Evolutionary conservation across 1,140 invertebrate species (phyloP).

Genomic region (Aethina tumida): DNA sequence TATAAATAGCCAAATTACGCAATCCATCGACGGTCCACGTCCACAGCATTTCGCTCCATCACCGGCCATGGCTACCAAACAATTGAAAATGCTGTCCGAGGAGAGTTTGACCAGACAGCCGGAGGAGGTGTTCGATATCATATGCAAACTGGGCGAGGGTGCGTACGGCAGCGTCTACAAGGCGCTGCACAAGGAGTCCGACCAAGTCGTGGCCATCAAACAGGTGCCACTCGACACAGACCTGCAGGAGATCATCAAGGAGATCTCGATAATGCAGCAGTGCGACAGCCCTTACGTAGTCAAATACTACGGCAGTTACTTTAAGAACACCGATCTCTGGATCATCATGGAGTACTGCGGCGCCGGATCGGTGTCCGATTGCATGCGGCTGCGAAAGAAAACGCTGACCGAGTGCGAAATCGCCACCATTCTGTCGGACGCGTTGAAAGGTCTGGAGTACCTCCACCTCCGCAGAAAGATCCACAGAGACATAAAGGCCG

Average conservation of each 20-base stretch:
- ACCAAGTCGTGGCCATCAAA: slow-evolving; percentile 96
- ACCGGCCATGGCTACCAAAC: slow-evolving; percentile 44
- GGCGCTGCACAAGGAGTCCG: slow-evolving; percentile 94
- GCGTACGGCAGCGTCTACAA: slow-evolving; percentile 60
- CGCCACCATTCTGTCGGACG: slow-evolving; percentile 89
- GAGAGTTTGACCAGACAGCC: slow-evolving; percentile 91
- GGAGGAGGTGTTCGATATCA: slow-evolving; percentile 97
- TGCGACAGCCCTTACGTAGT: slow-evolving; percentile 98
- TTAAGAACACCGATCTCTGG: slow-evolving; percentile 98
- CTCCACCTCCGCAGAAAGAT: slow-evolving; percentile 93
- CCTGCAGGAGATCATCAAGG: slow-evolving; percentile 99
- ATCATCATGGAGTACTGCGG: slow-evolving; percentile 99
- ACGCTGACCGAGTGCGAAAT: slow-evolving; percentile 95
- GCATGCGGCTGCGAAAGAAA: slow-evolving; percentile 95
- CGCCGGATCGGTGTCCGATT: slow-evolving; percentile 96
- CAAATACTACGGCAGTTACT: slow-evolving; percentile 99
- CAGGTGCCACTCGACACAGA: slow-evolving; percentile 98
- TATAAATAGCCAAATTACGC: too few species aligned
- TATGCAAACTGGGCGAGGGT: slow-evolving; percentile 96
- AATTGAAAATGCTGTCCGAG: slow-evolving; percentile 90
- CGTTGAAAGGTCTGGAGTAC: slow-evolving; percentile 92
- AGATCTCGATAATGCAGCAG: slow-evolving; percentile 99
- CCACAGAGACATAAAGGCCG: slow-evolving; percentile 93
- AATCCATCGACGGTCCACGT: too few species aligned
- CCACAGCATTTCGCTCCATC: too few species aligned